Evolutionary conservation across 2,888 invertebrate species (phyloP).

Genomic region (Cremastinae sp.): DNA sequence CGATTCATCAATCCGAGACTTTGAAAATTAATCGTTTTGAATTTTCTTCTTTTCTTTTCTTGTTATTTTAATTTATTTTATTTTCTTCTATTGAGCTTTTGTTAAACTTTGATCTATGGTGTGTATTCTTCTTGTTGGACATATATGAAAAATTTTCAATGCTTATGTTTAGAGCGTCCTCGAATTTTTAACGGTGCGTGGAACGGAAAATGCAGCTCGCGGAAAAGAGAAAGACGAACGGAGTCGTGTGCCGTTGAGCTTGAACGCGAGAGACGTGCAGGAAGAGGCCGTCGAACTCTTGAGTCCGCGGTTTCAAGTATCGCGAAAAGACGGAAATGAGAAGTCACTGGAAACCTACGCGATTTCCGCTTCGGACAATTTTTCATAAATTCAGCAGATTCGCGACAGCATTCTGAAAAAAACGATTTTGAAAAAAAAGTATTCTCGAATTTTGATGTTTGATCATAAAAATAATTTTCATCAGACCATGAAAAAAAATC

Average conservation of each 20-base stretch:
- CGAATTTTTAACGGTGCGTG: conserved; percentile 46
- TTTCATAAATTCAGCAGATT: background rate
- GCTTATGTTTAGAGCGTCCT: conserved; percentile 19
- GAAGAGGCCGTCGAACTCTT: conserved; percentile 54
- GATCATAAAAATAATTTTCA: too few species aligned
- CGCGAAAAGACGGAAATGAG: conserved; percentile 37
- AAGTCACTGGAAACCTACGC: conserved; percentile 27
- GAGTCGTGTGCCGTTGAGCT: conserved; percentile 7
- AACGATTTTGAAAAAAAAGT: background rate
- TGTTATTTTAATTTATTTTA: too few species aligned
- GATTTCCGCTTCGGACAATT: background rate
- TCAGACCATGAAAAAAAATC: too few species aligned
- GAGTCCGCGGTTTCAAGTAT: conserved; percentile 20
- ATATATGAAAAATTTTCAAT: too few species aligned
- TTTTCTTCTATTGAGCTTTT: too few species aligned
- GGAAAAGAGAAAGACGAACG: background rate
- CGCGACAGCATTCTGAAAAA: background rate
- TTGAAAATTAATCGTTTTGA: too few species aligned
- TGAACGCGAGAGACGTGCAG: background rate
- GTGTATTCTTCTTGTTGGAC: too few species aligned
- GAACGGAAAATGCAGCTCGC: conserved; percentile 5
- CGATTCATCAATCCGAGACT: too few species aligned
- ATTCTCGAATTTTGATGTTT: too few species aligned
- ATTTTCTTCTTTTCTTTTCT: too few species aligned
- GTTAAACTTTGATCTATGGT: too few species aligned